phyloP scores from a whole-genome alignment of 2,113 vertebrate species.

The Romanogobio albipinnatus region DNA sequence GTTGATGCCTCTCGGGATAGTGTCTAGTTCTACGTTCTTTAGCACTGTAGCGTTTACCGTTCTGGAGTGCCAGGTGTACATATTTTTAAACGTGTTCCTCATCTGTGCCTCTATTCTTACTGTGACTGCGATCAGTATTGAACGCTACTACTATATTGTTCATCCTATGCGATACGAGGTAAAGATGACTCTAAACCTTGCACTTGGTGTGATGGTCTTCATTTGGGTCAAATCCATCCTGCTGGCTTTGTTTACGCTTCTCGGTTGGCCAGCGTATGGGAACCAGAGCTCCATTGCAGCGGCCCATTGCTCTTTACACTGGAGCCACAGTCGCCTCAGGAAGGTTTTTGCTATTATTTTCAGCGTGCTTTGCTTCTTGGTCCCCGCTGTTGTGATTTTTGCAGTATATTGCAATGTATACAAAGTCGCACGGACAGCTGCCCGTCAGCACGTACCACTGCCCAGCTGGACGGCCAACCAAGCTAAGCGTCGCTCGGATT shows the following conservation, averaged over 20 bases:
- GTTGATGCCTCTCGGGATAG: constrained; percentile 89
- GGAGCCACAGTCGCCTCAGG: constrained; percentile 81
- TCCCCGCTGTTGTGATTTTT: constrained; percentile 86
- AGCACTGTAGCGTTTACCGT: constrained; percentile 80
- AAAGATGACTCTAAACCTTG: constrained; percentile 85
- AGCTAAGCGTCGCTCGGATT: constrained; percentile 78
- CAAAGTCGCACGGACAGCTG: constrained; percentile 85
- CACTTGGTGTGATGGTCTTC: constrained; percentile 75
- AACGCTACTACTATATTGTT: constrained; percentile 91
- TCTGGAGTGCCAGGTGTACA: constrained; percentile 81
- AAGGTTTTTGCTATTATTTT: constrained; percentile 81
- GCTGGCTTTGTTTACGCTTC: constrained; percentile 77
- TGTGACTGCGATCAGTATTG: constrained; percentile 88
- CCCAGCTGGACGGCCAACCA: constrained; percentile 73
- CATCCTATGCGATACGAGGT: constrained; percentile 90
- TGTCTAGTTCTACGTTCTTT: constrained; percentile 85
- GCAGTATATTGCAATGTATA: constrained; percentile 87
- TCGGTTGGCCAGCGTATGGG: constrained; percentile 75
- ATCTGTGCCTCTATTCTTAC: constrained; percentile 90
- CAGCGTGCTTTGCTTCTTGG: constrained; percentile 80
- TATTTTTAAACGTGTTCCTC: constrained; percentile 86
- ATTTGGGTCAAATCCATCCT: constrained; percentile 83
- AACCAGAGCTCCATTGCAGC: constrained; percentile 74
- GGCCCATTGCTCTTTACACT: constrained; percentile 79
- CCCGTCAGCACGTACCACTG: constrained; percentile 76